Percentiles rank a stretch among this genome's conserved stretches.
phyloP scores from a whole-genome alignment of 2,797 vertebrate genomes.

The Notolepis coatsorum region DNA sequence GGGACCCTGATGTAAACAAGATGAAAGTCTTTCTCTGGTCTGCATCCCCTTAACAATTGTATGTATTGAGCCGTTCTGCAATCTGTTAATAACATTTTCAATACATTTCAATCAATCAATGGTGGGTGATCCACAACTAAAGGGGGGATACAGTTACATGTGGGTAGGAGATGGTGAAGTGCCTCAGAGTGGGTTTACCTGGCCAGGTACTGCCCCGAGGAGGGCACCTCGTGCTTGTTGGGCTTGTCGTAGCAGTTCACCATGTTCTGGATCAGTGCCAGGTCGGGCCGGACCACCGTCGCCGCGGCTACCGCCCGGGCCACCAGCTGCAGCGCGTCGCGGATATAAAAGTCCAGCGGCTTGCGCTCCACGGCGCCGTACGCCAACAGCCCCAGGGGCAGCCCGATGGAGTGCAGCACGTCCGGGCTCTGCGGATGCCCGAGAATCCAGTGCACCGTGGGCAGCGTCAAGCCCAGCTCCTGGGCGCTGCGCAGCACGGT shows the following conservation, averaged over 20 bases:
- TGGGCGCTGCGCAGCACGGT: conserved; percentile 78
- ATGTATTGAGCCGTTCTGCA: no score
- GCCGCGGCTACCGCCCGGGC: conserved; percentile 75
- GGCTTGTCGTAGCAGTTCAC: conserved; percentile 80
- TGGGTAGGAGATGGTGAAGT: no score
- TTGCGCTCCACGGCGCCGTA: conserved; percentile 85
- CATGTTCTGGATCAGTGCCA: conserved; percentile 74
- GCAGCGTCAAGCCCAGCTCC: conserved; percentile 75
- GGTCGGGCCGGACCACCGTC: conserved; percentile 68
- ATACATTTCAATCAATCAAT: no score
- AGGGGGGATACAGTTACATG: no score
- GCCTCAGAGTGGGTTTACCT: conserved; percentile 83
- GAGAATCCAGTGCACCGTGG: conserved; percentile 88
- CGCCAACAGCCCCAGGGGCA: conserved; percentile 88
- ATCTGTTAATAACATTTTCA: no score
- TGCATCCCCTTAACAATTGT: no score
- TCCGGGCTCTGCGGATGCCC: conserved; percentile 83
- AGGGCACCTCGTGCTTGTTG: conserved; percentile 44
- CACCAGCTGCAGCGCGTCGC: conserved; percentile 84
- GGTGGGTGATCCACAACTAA: no score
- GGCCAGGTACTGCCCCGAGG: conserved; percentile 82
- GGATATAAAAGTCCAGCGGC: conserved; percentile 84
- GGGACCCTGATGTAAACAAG: no score
- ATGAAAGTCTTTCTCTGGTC: no score
- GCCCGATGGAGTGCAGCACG: conserved; percentile 81